Percentiles rank a stretch among this genome's conserved stretches.
Conservation (phyloP, 2,888 invertebrate genomes). For the Synergus itoensis region DNA sequence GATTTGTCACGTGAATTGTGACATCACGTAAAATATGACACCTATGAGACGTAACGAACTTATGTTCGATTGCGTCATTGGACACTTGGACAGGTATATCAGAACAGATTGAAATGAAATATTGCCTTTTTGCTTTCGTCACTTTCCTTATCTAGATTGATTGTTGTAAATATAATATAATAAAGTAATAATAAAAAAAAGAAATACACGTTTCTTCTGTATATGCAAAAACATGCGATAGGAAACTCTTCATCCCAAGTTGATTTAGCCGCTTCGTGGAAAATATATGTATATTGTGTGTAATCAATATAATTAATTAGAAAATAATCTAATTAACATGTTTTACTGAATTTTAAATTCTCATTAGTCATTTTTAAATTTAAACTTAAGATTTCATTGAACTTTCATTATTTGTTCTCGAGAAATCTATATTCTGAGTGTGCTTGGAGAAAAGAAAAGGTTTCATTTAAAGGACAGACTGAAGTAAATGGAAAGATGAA, state of each 20-base stretch:
- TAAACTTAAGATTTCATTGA: not conserved
- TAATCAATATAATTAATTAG: no score
- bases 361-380: not conserved
- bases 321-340: no score
- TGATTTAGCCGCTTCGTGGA: no score
- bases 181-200: no score
- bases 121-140: not conserved
- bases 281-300: no score
- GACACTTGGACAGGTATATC: conserved; percentile 5
- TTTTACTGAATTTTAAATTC: not conserved
- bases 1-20: conserved; percentile 39
- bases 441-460: not conserved
- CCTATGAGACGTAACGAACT: conserved; percentile 17
- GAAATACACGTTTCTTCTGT: no score
- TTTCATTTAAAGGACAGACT: conserved; percentile 52
- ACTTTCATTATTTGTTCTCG: not conserved
- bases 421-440: not conserved
- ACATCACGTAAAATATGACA: conserved; percentile 22
- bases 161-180: not conserved
- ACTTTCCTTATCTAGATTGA: not conserved
- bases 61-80: not conserved
- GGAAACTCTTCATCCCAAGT: no score
- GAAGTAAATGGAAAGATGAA: conserved; percentile 52
- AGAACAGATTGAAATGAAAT: conserved; percentile 10
- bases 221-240: no score